These are phyloP conservation scores for Glareola pratincola DNA, from an alignment of 2,113 vertebrate species.

Conservation along the genomic window DNA sequence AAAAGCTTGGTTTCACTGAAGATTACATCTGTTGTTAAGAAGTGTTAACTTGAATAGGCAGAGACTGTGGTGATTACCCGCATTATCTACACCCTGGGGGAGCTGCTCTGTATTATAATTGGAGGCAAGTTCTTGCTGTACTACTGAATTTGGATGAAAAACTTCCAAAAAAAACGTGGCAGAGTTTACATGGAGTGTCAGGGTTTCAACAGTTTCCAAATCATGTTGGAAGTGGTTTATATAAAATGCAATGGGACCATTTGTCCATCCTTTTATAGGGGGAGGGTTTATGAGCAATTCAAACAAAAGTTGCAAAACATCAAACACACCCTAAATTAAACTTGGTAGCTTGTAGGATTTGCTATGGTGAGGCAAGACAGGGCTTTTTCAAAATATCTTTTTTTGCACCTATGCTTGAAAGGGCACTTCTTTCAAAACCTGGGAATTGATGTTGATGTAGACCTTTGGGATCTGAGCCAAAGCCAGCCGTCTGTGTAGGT, in stretches of 20 bases:
- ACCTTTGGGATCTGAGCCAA: background rate
- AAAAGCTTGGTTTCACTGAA: constrained; percentile 68
- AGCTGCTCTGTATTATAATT: background rate
- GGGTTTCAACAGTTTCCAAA: background rate
- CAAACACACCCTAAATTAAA: background rate
- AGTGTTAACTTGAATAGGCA: constrained; percentile 42
- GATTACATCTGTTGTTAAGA: constrained; percentile 56
- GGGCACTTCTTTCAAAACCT: background rate
- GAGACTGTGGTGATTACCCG: background rate
- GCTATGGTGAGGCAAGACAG: rapidly evolving
- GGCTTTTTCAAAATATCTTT: background rate
- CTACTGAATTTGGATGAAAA: background rate
- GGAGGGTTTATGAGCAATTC: background rate
- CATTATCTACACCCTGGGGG: background rate
- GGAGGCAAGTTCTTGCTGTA: background rate
- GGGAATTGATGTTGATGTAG: background rate
- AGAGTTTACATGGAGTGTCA: background rate
- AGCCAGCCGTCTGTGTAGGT: background rate
- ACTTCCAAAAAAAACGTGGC: background rate
- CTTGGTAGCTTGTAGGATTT: background rate
- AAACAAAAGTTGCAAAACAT: background rate
- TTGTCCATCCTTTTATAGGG: background rate
- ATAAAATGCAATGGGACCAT: background rate
- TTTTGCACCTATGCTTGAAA: background rate
- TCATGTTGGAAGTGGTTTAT: background rate